Base-by-base conservation (phyloP, 2,888 invertebrate genomes). In the Aspidiotus rigidus region DNA sequence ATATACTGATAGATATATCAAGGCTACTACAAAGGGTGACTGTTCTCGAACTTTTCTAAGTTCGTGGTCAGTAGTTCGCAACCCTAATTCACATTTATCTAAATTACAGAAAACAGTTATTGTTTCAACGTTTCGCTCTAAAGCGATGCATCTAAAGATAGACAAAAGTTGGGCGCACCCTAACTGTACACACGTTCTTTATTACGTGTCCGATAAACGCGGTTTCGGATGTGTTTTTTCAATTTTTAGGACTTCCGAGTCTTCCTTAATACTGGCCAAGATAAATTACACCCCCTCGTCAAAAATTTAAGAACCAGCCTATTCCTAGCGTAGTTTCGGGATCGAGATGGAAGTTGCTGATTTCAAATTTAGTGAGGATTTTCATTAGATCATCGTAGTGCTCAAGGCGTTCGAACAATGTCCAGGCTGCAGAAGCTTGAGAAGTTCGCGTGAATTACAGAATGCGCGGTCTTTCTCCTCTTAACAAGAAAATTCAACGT, bases 41-140 rank as follows among this genome's bases (percentile, higher is more conserved):
- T 59, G 59, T 59, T 66, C 57, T 11, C n/a, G 49, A 66, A 66
- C 44, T 66, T 66, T 66, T 28, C 59, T 15, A 44, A 59, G 44
- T 66, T 44, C 59, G 66, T 44, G 66, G 66, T 66, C 66, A 66
- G 66, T 66, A 66, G 66, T 66, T 66, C 66, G 66, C 66, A 59
- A 66, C 66, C 66, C 66, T 59, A 66, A 66, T 66, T 66, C 66
- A 66, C 66, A 66, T 66, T 66, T 66, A 59, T 66, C 66, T 66
- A 66, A 66, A 66, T 66, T 66, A 66, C 57, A 44, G 66, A 59
- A 66, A 66, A 66, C 66, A 59, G 59, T 66, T 66, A 66, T 66
- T 66, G 66, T 66, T 66, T 66, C 66, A 66, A 42, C 40, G 39
- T 28, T 28, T 28, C 28, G 28, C 13, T n/a, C 13, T 53, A 13